Evolutionary conservation across 2,888 invertebrate species (phyloP).

Genomic region (Leucophenga maculata): DNA sequence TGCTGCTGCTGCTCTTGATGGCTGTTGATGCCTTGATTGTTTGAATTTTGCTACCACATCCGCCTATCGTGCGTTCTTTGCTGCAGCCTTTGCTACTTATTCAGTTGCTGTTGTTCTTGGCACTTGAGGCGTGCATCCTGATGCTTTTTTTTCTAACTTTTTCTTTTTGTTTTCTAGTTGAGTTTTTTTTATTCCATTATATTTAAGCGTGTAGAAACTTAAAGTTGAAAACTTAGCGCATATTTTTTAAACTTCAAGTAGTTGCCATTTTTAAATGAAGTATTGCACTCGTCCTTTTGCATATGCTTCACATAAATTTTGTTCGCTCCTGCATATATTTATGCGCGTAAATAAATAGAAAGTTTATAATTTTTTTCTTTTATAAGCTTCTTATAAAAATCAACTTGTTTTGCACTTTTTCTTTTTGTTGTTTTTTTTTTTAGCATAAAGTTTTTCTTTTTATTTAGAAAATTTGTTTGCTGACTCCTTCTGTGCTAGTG

Average conservation of each 20-base stretch:
- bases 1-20: not conserved
- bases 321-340: not conserved
- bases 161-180: constrained; percentile 5
- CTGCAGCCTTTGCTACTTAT: not conserved
- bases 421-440: not conserved
- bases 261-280: constrained; percentile 1
- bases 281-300: not conserved
- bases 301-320: not conserved
- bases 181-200: constrained; percentile 18
- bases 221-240: constrained; percentile 15
- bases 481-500: too few species aligned
- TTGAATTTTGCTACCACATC: not conserved
- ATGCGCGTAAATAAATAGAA: not conserved
- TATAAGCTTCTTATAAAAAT: not conserved
- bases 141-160: not conserved
- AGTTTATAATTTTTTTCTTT: not conserved
- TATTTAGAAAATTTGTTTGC: too few species aligned
- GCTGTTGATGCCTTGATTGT: not conserved
- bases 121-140: constrained; percentile 5
- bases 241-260: not conserved
- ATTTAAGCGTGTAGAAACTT: constrained; percentile 13
- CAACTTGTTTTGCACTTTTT: not conserved
- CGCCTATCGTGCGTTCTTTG: not conserved
- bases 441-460: not conserved
- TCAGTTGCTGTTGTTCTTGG: constrained; percentile 3